Conservation (phyloP, 1,140 invertebrate species). For the Cryptotermes secundus region DNA sequence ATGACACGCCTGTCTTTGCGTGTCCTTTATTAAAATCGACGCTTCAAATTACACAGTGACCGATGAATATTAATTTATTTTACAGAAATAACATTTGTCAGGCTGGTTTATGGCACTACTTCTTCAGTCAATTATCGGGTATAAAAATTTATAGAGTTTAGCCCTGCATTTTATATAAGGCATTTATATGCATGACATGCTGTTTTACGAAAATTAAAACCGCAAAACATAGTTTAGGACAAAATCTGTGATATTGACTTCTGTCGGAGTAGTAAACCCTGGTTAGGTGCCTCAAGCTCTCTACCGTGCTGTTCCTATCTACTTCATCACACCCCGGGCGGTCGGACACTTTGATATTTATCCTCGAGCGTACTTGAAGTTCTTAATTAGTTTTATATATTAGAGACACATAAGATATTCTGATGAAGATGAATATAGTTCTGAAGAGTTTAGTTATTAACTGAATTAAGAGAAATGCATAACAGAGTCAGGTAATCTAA, state of each 20-base stretch:
- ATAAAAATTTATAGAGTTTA: too few species aligned
- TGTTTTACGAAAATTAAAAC: not conserved
- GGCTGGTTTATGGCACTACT: too few species aligned
- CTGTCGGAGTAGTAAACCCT: conserved; percentile 26
- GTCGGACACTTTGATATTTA: not conserved
- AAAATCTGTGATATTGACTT: conserved; percentile 33
- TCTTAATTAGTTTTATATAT: not conserved
- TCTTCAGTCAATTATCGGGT: too few species aligned
- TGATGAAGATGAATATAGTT: not conserved
- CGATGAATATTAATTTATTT: too few species aligned
- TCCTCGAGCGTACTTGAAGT: not conserved
- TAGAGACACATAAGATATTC: too few species aligned
- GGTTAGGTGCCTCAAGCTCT: conserved; percentile 29
- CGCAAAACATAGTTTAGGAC: not conserved
- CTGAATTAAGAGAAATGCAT: not conserved
- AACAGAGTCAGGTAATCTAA: not conserved
- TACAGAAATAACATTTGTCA: too few species aligned
- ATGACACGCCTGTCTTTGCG: too few species aligned
- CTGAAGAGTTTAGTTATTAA: not conserved
- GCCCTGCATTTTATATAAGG: too few species aligned
- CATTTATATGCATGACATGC: too few species aligned
- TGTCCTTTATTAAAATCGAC: too few species aligned
- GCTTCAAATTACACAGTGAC: too few species aligned
- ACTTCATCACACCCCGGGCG: not conserved
- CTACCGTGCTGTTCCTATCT: conserved; percentile 28